Evolutionary conservation across 2,888 invertebrate species (phyloP), one percentile per base, ranked within the genome.

Genomic region (Diaprepes abbreviatus): DNA sequence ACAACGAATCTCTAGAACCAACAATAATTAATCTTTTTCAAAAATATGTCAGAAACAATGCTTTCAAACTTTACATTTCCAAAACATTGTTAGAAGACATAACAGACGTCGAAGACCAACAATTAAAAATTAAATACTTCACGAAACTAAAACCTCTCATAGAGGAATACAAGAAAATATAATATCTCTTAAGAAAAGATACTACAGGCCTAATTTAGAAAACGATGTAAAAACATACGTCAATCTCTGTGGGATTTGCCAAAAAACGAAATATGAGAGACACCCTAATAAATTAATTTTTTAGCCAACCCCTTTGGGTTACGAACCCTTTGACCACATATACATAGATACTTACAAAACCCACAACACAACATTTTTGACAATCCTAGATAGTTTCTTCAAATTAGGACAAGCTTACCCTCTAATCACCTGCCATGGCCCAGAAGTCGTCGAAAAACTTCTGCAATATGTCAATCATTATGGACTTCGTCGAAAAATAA

Each of bases 261-360:
- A 45, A 45, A 24, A 43, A 24, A 33, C 59, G 4, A 60, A 60
- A 45, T 45, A 60, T 14, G 59, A 60, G 3, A 40, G 58, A 24
- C 19, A 58, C 7, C 55, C 55, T n/a, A 33, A 35, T 6, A 55
- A 55, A 21, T 7, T 57, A 6, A 12, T 57, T 6, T 57, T 38
- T 40, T 40, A 57, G 21, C 57, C 57, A 2, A 33, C 33, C 1
- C 33, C 33, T 33, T 10, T 33, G 2, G 33, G 33, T 2, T 33
- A 33, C 10, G 33, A 33, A 33, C 33, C 33, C 10, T 33, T 33
- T 6, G 33, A n/a, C n/a, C n/a, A n/a, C n/a, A n/a, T n/a, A n/a
- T n/a, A n/a, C n/a, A n/a, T n/a, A n/a, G n/a, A n/a, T 6, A 33
- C 33, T 1, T 33, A 10, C 10, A 33, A 33, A 33, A 33, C 33